phyloP scores from a whole-genome alignment of 2,888 invertebrate species.

The Pachymerium ferrugineum region DNA sequence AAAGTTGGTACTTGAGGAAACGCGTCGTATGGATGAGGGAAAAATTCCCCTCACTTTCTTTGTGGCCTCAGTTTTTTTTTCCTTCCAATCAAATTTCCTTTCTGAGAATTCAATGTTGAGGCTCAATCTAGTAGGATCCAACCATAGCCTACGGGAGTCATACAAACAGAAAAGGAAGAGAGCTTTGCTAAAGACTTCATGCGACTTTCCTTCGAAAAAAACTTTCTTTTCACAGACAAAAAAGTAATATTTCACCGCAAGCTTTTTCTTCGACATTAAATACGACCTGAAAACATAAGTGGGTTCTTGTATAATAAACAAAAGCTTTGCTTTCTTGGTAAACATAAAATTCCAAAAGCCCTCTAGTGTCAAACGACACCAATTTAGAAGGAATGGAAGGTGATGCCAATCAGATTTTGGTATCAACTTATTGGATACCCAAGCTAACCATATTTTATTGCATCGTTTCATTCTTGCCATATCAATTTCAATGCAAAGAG shows the following conservation, averaged over 20 bases:
- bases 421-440: background rate
- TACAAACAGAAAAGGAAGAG: background rate
- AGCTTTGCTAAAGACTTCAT: background rate
- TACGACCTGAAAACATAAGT: no score
- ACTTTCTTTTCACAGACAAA: background rate
- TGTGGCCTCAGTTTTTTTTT: background rate
- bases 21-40: background rate
- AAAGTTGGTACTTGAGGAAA: no score
- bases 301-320: no score
- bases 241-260: background rate
- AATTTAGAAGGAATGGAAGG: background rate
- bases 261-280: background rate
- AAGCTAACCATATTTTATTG: background rate
- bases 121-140: background rate
- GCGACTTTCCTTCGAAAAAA: background rate
- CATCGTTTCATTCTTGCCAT: background rate
- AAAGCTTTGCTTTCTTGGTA: no score
- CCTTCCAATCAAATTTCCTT: constrained; percentile 11
- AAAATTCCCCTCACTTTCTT: background rate
- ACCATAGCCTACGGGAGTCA: background rate
- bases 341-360: no score
- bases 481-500: background rate
- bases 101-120: background rate
- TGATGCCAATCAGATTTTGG: background rate
- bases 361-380: no score